Evolutionary conservation across 2,888 invertebrate species (phyloP).

Genomic region (Andricus quercusramuli): DNA sequence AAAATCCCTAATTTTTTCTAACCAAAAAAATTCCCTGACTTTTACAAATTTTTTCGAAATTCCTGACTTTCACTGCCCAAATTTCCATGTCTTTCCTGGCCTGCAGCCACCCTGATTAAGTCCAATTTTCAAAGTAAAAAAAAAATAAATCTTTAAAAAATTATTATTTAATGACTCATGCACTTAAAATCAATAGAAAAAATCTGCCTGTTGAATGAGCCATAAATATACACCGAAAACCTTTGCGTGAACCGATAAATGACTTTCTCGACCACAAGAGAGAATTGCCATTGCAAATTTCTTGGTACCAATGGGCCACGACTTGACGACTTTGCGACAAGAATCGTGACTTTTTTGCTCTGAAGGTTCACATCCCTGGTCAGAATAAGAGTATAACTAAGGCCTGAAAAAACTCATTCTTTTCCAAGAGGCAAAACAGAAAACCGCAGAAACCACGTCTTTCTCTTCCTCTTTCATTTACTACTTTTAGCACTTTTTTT

Average conservation of each 20-base stretch:
- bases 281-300: conserved; percentile 11
- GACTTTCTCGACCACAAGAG: not conserved
- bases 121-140: no score
- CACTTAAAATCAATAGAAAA: not conserved
- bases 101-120: no score
- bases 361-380: conserved; percentile 1
- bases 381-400: conserved; percentile 10
- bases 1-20: no score
- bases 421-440: conserved; percentile 20
- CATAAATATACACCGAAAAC: not conserved
- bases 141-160: no score
- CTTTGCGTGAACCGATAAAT: conserved; percentile 12
- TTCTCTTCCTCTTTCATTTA: conserved; percentile 26
- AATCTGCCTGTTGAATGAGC: not conserved
- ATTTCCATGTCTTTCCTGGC: no score
- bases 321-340: conserved; percentile 8
- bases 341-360: not conserved
- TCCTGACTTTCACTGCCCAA: no score
- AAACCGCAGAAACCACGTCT: conserved; percentile 32
- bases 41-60: no score
- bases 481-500: conserved; percentile 29
- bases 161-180: no score
- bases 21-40: no score
- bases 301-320: not conserved
- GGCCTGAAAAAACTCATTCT: conserved; percentile 21